These are phyloP conservation scores for Corythornis vintsioides DNA, from an alignment of 2,113 vertebrate genomes.

Conservation along the genomic window DNA sequence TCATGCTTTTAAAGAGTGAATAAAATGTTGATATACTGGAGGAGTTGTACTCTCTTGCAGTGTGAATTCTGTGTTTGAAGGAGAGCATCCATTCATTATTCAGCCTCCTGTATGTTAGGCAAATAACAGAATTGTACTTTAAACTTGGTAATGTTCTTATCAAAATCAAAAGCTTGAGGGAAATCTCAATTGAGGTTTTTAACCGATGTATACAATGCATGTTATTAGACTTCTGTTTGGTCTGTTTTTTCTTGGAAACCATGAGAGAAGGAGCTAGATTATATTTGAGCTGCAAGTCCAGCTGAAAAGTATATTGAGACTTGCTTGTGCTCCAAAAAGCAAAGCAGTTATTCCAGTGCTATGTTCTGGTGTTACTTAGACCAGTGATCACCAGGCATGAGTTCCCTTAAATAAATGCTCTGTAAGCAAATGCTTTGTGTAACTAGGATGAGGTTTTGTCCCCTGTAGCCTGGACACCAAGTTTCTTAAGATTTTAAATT, in stretches of 20 bases:
- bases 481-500: neutral
- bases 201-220: neutral
- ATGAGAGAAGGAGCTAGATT: neutral
- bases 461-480: neutral
- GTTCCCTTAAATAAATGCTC: neutral
- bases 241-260: neutral
- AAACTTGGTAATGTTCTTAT: neutral
- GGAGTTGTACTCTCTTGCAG: constrained; percentile 15
- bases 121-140: constrained; percentile 2
- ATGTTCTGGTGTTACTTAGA: neutral
- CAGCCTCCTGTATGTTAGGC: neutral
- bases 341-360: neutral
- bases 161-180: neutral
- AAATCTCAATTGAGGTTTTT: neutral
- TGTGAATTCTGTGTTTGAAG: constrained; percentile 19
- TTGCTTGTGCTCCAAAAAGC: neutral
- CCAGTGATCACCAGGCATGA: neutral
- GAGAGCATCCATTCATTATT: neutral
- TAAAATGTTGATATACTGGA: constrained; percentile 51
- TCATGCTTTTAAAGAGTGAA: constrained; percentile 66
- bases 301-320: neutral
- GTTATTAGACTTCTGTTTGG: neutral
- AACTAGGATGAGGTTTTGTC: neutral
- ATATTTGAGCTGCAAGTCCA: neutral
- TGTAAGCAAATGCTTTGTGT: neutral